Evolutionary conservation across 2,113 vertebrate species (phyloP), one percentile per base, ranked within the genome.

Genomic region (Ranitomeya imitator): DNA sequence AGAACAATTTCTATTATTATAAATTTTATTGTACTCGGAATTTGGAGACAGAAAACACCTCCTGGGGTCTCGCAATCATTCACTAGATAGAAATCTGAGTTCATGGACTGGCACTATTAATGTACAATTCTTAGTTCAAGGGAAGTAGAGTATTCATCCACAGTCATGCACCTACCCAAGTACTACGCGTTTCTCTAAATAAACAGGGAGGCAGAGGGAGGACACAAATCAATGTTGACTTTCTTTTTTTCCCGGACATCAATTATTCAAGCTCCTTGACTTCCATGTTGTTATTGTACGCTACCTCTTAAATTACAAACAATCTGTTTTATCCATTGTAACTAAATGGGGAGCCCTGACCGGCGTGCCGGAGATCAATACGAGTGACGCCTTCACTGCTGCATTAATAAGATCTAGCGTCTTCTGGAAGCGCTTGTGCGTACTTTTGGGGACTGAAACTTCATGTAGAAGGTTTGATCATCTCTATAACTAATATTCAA

Each of bases 301-400:
- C 18, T 45, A 78, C 73, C 87, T 84, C 74, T 78, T 85, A 89
- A 85, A 89, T 89, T 69, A 89, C 87, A 85, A 88, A 84, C 81
- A 84, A 85, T 89, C 87, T 79, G 74, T 59, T 85, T 79, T 63
- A 85, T 67, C 73, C 73, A 84, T 89, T 88, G 15, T 55, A 21
- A 78, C 73, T 89, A 89, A 79, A 89, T 60, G 73, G 63, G 71
- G 74, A 89, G 87, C 65, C 82, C 9, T 45, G 23, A 18, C 79
- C 73, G 37, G 37, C 63, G 60, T 45, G 13, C 31, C n/a, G 59
- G 26, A 23, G 76, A 84, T 89, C 87, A 52, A 89, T 85, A 65
- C 6, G 5, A 71, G 52, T 52, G 45, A 78, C 73, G 85, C 80
- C 67, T 61, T 57, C 21, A 61, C 55, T 77, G 31, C 59, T 61